A percentile compares a stretch with the other conserved stretches of the same genome.
Evolutionary conservation across 2,113 vertebrate species (phyloP).

Genomic region (Ameiurus melas): DNA sequence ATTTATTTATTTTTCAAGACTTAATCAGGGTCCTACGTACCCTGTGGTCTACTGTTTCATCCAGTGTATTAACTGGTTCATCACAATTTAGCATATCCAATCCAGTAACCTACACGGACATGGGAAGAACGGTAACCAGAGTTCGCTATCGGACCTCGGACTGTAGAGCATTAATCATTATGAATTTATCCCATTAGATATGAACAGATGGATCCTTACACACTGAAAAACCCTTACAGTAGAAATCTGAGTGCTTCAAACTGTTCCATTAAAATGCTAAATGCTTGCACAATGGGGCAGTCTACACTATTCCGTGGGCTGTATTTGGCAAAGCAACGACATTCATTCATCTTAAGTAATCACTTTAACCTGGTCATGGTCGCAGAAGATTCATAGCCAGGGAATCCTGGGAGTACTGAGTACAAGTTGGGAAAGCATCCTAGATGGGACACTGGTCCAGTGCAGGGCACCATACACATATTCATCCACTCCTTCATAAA

Average conservation of each 20-base stretch:
- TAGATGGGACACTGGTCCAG: neutral
- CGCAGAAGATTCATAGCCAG: neutral
- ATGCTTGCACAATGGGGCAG: neutral
- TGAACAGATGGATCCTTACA: neutral
- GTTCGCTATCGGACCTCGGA: neutral
- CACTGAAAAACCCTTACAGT: neutral
- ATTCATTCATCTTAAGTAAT: neutral
- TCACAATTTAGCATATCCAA: neutral
- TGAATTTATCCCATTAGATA: neutral
- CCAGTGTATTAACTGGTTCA: neutral
- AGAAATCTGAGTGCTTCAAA: neutral
- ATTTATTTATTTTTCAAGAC: neutral
- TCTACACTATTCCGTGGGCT: neutral
- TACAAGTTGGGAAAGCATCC: neutral
- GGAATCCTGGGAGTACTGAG: neutral
- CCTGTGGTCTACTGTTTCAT: neutral
- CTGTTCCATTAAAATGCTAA: neutral
- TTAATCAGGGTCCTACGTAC: neutral
- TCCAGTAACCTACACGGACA: neutral
- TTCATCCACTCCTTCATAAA: neutral
- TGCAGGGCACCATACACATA: neutral
- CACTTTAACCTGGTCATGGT: neutral
- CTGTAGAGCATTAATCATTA: neutral
- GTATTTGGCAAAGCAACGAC: neutral
- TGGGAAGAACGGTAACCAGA: neutral